Evolutionary conservation across 2,113 vertebrate genomes (phyloP), one percentile per base, ranked within the genome.

Genomic region (Silurus glanis): DNA sequence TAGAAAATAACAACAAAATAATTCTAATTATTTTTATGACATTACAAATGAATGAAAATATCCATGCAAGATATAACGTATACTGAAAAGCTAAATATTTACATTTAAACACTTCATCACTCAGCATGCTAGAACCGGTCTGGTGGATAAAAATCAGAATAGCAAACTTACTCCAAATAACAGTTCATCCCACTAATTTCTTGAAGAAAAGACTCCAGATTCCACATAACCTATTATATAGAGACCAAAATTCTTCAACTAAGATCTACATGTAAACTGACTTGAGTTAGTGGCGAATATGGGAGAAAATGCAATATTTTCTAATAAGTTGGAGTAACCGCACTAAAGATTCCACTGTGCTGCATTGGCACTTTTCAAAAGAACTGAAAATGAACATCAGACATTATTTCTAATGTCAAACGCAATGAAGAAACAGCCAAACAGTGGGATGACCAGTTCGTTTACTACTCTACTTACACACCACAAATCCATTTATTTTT

Each of bases 401-500:
- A 76, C 71, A 66, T 81, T 83, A 75, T 71, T 53, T 83, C 80
- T 83, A 74, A 88, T 88, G 74, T 80, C 80, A 85, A 83, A 86
- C 84, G 81, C 47, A 82, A 88, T 84, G 81, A 86, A 86, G 87
- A 72, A 76, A 86, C 91, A 91, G 86, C 89, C 89, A 88, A 88
- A 89, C 37, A 83, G 90, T 28, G 80, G 72, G 87, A 90, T 84
- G 88, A 91, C 85, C 72, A 62, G 82, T 87, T 90, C 66, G 89
- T 89, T 86, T 74, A 83, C 82, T 91, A 85, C 80, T 59, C 80
- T 47, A 51, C 28, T 64, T 49, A 55, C 25, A 51, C 75, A 58
- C 82, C 47, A 74, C 83, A 83, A 87, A 90, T 88, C 47, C 80
- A 89, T 91, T 92, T 86, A 87, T 88, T 85, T 86, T 45, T 75